Base-by-base conservation (phyloP, 2,113 vertebrate genomes). In the Lophotis ruficrista region DNA sequence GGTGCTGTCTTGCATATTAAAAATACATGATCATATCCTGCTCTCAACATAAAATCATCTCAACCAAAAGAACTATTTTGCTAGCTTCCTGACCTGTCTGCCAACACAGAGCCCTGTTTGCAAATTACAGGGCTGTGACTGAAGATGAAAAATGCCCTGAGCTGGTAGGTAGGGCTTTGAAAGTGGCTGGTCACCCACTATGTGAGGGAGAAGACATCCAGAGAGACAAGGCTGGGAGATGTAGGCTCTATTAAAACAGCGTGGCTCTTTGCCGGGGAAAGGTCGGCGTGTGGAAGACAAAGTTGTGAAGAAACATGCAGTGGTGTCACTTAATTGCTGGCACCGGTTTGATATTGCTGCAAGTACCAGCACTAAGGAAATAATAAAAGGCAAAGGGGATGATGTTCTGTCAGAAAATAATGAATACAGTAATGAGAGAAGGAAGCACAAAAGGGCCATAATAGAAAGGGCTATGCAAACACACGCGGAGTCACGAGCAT, bases 1-100 rank as follows among this genome's bases (percentile, higher is more conserved):
- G 93, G 96, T 94, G 83, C 84, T 96, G 87, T 87, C 93, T 86
- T 95, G 83, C 83, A 72, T 93, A 96, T 96, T 97, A 97, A 97
- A 97, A 93, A 93, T 94, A 57, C 77, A 95, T 89, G 68, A 75
- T 80, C 70, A 57, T 84, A 8, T 51, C 37, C 76, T 72, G 24
- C 75, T 96, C 58, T 38, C 83, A 65, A 94, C 62, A 53, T 78
- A 78, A 95, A 93, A 93, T 79, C 68, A 72, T 53, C 51, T 45
- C 83, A 90, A 58, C 82, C 43, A 56, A 78, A 94, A 89, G 57
- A 54, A 53, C 60, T 85, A 37, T 92, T 96, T 96, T 97, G 88
- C 90, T 91, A 28, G 41, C 70, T 95, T 89, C 89, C 47, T 56
- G 68, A 93, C 93, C 85, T 94, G 48, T 62, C 76, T 62, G 87